These are phyloP conservation scores for Schizopygopsis malacanthus DNA, from an alignment of 2,797 vertebrate genomes.

Conservation along the genomic window DNA sequence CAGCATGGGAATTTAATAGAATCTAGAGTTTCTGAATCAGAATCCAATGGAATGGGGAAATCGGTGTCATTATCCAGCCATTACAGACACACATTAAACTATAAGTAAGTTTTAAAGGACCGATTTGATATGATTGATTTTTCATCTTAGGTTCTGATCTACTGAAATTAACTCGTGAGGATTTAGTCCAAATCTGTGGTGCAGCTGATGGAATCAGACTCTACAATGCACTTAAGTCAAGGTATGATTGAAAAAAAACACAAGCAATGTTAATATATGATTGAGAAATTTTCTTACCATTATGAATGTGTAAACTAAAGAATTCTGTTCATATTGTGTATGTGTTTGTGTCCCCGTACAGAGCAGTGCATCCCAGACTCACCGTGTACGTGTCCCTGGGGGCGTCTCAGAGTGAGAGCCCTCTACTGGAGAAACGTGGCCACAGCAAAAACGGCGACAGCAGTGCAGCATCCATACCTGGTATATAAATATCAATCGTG, in stretches of 20 bases:
- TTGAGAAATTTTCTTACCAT: neutral
- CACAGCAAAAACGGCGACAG: conserved; percentile 81
- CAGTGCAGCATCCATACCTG: conserved; percentile 84
- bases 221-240: conserved; percentile 94
- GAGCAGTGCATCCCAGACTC: conserved; percentile 91
- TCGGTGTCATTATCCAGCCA: neutral
- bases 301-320: neutral
- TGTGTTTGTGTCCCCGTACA: conserved; percentile 66
- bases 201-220: conserved; percentile 97
- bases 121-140: conserved; percentile 15
- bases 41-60: neutral
- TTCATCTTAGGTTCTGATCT: conserved; percentile 88
- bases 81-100: neutral
- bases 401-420: conserved; percentile 72
- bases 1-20: neutral
- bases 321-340: neutral
- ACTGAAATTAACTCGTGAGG: conserved; percentile 93
- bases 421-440: conserved; percentile 82
- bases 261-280: neutral
- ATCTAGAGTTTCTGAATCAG: neutral
- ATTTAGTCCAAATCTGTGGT: conserved; percentile 95
- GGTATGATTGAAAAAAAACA: conserved; percentile 73
- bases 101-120: neutral
- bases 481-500: conserved; percentile 69
- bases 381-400: conserved; percentile 95